These are phyloP conservation scores for Diploscapter pachys DNA, from an alignment of 1,140 invertebrate species.

Conservation along the genomic window DNA sequence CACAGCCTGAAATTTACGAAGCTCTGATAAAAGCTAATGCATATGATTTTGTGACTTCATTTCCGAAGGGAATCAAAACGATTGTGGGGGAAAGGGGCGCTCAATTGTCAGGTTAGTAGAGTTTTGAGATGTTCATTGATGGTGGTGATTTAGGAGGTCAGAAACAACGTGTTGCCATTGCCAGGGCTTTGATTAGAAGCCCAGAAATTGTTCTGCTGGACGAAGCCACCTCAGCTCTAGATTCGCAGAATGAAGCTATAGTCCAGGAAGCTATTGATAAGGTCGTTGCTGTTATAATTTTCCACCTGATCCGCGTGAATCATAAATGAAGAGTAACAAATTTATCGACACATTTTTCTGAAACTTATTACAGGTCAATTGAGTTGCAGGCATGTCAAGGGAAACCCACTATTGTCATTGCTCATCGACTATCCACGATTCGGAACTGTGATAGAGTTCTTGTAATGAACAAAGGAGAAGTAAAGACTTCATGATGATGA, in stretches of 20 bases:
- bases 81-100: neutral
- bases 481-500: too few relatives aligned
- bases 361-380: neutral
- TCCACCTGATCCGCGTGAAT: too few relatives aligned
- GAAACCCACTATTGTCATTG: slow-evolving; percentile 72
- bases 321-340: too few relatives aligned
- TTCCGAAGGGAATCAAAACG: slow-evolving; percentile 35
- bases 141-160: slow-evolving; percentile 63
- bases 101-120: slow-evolving; percentile 21
- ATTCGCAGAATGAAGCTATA: slow-evolving; percentile 57
- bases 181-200: slow-evolving; percentile 56
- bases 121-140: too few relatives aligned
- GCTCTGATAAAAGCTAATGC: slow-evolving; percentile 56
- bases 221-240: slow-evolving; percentile 62
- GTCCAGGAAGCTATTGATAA: slow-evolving; percentile 56
- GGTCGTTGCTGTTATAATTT: neutral
- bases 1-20: slow-evolving; percentile 58
- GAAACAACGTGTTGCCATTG: slow-evolving; percentile 61
- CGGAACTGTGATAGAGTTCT: slow-evolving; percentile 70
- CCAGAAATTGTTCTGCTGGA: slow-evolving; percentile 65
- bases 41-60: slow-evolving; percentile 37
- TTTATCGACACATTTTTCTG: slow-evolving; percentile 10
- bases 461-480: slow-evolving; percentile 28
- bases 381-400: slow-evolving; percentile 42
- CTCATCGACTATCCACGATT: slow-evolving; percentile 74